These are phyloP conservation scores for Apostichopus parvimensis DNA, from an alignment of 35 echinoderm and acorn worm genomes.

Conservation along the genomic window DNA sequence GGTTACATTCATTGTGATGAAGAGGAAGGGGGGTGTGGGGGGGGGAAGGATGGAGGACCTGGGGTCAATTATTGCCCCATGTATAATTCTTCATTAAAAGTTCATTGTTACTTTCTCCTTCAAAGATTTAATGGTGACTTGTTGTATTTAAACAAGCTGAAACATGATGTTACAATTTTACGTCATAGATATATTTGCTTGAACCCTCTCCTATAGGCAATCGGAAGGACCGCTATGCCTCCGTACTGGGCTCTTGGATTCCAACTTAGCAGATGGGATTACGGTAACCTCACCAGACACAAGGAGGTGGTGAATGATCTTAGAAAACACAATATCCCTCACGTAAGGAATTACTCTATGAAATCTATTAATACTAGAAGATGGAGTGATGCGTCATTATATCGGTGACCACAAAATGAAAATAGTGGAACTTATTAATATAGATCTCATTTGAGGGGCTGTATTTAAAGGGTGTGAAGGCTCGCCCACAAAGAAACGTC, in stretches of 20 bases:
- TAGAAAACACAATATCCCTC: constrained; percentile 59
- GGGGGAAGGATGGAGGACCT: too few species aligned
- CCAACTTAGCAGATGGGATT: constrained; percentile 70
- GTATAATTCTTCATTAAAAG: too few species aligned
- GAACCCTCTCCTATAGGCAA: constrained; percentile 14
- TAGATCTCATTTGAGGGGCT: background rate
- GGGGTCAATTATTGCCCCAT: too few species aligned
- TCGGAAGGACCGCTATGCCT: constrained; percentile 63
- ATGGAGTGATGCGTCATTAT: background rate
- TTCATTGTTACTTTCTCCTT: too few species aligned
- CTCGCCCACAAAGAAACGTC: too few species aligned
- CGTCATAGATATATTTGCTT: too few species aligned
- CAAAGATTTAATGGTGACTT: background rate
- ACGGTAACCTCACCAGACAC: constrained; percentile 54
- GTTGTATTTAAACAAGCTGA: too few species aligned
- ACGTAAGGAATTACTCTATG: constrained; percentile 34
- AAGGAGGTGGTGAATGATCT: constrained; percentile 64
- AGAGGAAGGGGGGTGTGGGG: too few species aligned
- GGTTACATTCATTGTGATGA: too few species aligned
- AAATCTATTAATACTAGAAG: background rate
- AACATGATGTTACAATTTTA: background rate
- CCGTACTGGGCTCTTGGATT: constrained; percentile 82
- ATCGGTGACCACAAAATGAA: background rate
- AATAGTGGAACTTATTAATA: background rate
- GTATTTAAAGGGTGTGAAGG: too few species aligned